Evolutionary conservation across 1,140 invertebrate species (phyloP), one percentile per base, ranked within the genome.

Genomic region (Atta cephalotes): DNA sequence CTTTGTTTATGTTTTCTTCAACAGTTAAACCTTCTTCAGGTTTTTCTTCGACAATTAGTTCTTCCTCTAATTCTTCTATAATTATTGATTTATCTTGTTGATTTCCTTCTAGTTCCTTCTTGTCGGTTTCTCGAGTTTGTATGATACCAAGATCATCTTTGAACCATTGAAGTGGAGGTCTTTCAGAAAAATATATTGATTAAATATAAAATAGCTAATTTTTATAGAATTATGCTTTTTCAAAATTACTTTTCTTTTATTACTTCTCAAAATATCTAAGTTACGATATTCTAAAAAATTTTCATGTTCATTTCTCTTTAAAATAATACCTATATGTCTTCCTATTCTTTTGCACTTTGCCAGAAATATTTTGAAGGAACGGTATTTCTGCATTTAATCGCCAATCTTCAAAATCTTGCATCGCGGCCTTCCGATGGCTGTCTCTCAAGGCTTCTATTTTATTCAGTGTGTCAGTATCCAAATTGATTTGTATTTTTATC

Each of bases 391-490:
- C 74, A 25, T 90, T 91, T 71, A 79, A 88, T 85, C 96, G 96
- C 97, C 97, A 98, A 74, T 95, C 94, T 91, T 97, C 96, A 31
- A 98, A 94, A 87, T 97, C 96, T 14, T 96, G 94, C 95, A 97
- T 96, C 16, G 97, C 97, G 94, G 96, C 96, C 70, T 95, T 95
- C 66, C 96, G 95, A 92, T 96, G 95, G 16, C 93, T 88, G 89
- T 97, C 95, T 88, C 95, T 95, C 66, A 96, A 95, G 2, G 92
- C 90, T 60, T 97, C 96, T 94, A 97, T 97, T 89, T 95, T 92
- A 71, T 95, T 93, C 31, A 96, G 93, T 58, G 94, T 94, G 85
- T 94, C 92, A 3, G 94, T 96, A 88, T 97, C 96, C 58, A 96
- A 93, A 84, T 96, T 94, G 85, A 97, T 96, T 86, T 97, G 96